Evolutionary conservation across 2,797 vertebrate species (phyloP).

Genomic region (Nannoperca obscura): DNA sequence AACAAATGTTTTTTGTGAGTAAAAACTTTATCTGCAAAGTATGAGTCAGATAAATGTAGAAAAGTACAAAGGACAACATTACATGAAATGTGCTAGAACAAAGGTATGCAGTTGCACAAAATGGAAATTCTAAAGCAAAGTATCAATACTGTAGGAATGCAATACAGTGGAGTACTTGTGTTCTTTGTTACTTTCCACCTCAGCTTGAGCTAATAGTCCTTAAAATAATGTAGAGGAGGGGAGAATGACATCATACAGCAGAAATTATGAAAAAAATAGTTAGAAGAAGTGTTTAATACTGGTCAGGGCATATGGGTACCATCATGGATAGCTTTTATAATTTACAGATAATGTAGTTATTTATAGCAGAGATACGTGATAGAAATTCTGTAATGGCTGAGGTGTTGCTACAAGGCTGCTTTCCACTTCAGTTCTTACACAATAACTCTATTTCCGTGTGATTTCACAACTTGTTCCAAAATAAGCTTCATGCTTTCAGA

Average conservation of each 20-base stretch:
- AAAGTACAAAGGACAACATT: no score
- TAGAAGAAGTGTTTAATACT: not conserved
- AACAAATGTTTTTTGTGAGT: not conserved
- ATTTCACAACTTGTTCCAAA: slow-evolving; percentile 25
- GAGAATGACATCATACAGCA: not conserved
- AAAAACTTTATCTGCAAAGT: not conserved
- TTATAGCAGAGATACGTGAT: not conserved
- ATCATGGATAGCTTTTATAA: not conserved
- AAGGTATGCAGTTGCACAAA: no score
- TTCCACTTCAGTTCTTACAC: not conserved
- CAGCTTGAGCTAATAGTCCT: not conserved
- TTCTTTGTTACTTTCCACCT: not conserved
- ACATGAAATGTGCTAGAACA: no score
- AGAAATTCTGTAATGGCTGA: not conserved
- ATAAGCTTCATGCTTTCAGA: slow-evolving; percentile 19
- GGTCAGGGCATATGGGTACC: not conserved
- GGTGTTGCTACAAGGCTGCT: slow-evolving; percentile 1
- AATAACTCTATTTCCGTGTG: not conserved
- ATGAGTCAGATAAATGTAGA: no score
- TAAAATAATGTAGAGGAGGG: not conserved
- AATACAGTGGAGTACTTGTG: not conserved
- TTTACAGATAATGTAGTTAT: slow-evolving; percentile 5
- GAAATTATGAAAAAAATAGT: not conserved
- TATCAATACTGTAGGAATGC: not conserved
- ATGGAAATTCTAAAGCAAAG: not conserved